A percentile compares a stretch with the other conserved stretches of the same genome.
Conservation (phyloP, 2,113 vertebrate species). For the Falcunculus frontatus region DNA sequence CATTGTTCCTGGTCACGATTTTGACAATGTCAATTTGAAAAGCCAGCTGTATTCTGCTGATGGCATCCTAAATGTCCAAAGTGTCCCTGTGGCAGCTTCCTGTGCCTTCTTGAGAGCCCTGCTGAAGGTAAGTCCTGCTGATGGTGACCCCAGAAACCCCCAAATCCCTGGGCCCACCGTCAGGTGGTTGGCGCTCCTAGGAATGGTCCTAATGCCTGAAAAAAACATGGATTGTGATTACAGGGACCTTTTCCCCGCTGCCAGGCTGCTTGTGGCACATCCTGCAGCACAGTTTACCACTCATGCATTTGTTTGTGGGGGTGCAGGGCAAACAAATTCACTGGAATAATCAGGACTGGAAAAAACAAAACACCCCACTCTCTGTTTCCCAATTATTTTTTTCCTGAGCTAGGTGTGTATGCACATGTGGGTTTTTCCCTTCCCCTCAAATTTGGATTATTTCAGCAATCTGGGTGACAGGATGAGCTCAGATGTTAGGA, state of each 20-base stretch:
- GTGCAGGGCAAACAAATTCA: background rate
- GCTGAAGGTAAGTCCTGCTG: background rate
- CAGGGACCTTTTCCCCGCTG: background rate
- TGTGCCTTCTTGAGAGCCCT: background rate
- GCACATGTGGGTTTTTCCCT: fast-evolving
- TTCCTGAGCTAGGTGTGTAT: background rate
- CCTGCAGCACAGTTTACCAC: background rate
- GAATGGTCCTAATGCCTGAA: background rate
- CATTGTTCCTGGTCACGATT: background rate
- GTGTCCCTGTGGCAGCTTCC: background rate
- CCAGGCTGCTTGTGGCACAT: background rate
- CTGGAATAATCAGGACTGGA: background rate
- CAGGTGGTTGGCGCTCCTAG: background rate
- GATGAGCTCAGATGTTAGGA: background rate
- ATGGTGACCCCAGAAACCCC: background rate
- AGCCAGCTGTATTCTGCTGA: background rate
- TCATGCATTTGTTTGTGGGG: background rate
- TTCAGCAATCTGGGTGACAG: background rate
- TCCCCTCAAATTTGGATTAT: background rate
- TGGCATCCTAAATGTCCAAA: background rate
- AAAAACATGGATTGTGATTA: background rate
- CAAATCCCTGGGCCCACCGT: background rate
- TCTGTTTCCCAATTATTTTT: background rate
- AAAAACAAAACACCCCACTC: background rate
- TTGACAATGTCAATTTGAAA: background rate